Evolutionary conservation across 1,140 invertebrate species (phyloP).

Genomic region (Meloidogyne hapla): DNA sequence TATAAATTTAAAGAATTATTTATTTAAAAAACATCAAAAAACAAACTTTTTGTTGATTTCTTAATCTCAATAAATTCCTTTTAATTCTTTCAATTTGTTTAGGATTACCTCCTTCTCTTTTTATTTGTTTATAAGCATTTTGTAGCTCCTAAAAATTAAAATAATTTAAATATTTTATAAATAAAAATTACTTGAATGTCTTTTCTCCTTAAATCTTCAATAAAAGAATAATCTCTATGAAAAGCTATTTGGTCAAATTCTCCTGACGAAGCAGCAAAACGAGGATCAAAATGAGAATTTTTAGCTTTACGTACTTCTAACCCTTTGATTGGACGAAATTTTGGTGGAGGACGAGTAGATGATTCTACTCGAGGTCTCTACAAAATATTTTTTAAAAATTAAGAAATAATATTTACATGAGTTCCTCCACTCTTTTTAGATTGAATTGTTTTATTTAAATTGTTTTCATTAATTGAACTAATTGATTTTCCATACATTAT

Average conservation of each 20-base stretch:
- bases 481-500: not conserved
- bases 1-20: not conserved
- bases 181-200: conserved; percentile 35
- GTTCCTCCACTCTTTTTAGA: not conserved
- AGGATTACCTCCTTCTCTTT: conserved; percentile 15
- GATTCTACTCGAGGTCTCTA: conserved; percentile 27
- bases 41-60: conserved; percentile 29
- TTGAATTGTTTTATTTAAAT: not conserved
- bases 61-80: conserved; percentile 28
- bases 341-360: conserved; percentile 27
- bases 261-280: conserved; percentile 27
- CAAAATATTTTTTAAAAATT: not conserved
- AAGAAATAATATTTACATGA: not conserved
- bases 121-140: conserved; percentile 24
- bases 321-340: conserved; percentile 20
- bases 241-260: conserved; percentile 31
- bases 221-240: conserved; percentile 35
- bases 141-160: conserved; percentile 35
- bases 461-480: not conserved
- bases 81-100: conserved; percentile 23
- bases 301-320: conserved; percentile 16
- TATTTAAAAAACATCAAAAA: not conserved
- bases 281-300: conserved; percentile 30
- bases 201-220: conserved; percentile 27
- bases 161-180: not conserved